Evolutionary conservation across 2,797 vertebrate genomes (phyloP).

Genomic region (Poecilia wingei): DNA sequence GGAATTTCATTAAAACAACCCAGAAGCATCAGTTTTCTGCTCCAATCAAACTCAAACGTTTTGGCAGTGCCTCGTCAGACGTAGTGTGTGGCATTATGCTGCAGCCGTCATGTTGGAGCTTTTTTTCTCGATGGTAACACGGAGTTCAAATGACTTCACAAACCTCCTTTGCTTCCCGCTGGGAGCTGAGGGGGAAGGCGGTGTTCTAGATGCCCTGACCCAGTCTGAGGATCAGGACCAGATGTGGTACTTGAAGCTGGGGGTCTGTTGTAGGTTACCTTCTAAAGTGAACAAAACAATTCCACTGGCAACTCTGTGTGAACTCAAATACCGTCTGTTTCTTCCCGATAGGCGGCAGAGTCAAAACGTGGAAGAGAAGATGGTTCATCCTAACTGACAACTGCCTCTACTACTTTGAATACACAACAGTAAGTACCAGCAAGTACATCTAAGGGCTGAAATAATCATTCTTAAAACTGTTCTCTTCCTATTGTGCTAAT

Average conservation of each 20-base stretch:
- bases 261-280: slow-evolving; percentile 48
- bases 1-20: neutral
- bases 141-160: slow-evolving; percentile 37
- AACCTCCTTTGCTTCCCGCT: neutral
- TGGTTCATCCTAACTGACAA: slow-evolving; percentile 99
- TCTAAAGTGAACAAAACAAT: slow-evolving; percentile 19
- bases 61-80: neutral
- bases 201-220: slow-evolving; percentile 16
- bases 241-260: slow-evolving; percentile 66
- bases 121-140: slow-evolving; percentile 29
- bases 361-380: slow-evolving; percentile 98
- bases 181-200: slow-evolving; percentile 14
- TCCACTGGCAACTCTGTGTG: slow-evolving; percentile 8
- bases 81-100: slow-evolving; percentile 6
- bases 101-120: slow-evolving; percentile 13
- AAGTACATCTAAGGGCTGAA: neutral
- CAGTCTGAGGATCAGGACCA: slow-evolving; percentile 63
- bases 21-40: neutral
- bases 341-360: slow-evolving; percentile 87
- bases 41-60: neutral
- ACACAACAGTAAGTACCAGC: slow-evolving; percentile 67
- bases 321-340: slow-evolving; percentile 27
- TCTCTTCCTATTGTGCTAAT: neutral
- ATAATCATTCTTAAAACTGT: neutral
- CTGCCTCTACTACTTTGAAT: slow-evolving; percentile 98